Base-by-base conservation (phyloP, 2,888 invertebrate species). In the Xestia ashworthii region DNA sequence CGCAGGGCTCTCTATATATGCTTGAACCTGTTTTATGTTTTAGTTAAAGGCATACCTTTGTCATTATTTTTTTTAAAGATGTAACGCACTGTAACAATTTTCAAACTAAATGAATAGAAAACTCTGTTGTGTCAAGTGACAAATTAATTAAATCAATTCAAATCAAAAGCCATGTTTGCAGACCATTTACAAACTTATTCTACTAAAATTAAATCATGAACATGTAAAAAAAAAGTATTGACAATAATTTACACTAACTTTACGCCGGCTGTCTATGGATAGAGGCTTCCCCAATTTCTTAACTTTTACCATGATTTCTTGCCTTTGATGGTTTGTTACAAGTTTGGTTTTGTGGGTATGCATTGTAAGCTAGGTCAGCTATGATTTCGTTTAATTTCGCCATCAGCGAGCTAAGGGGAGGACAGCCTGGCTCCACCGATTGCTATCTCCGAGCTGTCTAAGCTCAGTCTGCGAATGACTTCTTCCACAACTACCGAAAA, bases 1-100 rank as follows among this genome's bases (percentile, higher is more conserved):
- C 93, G 92, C 92, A 80, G 90, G 77, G 80, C 83, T 41, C 8
- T 81, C 65, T 65, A 41, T 74, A 72, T 12, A 25, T n/a, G 12
- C 16, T 60, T 12, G 6, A 25, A 19, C 41, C 25, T 80, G 22
- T 32, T 62, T 9, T 16, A 64, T 69, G 44, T 58, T 25, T 67
- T 48, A 55, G 22, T n/a, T 32, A 32, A 32, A 53, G 16, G 38
- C 32, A 16, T 38, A 71, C n/a, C 53, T 50, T 48, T 38, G 6
- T 53, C 66, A 53, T 76, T 32, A 25, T 5, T 48, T 25, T 48
- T 58, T 76, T 46, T 55, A 3, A 12, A 44, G 0, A n/a, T 44
- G 5, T 5, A 8, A 53, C 44, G 11, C 38, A 16, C 46, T 48
- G 8, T 38, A 6, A 38, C 9, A 22, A 64, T 55, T 22, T 48